Base-by-base conservation (phyloP, 2,113 vertebrate species). In the Megaleporinus macrocephalus region DNA sequence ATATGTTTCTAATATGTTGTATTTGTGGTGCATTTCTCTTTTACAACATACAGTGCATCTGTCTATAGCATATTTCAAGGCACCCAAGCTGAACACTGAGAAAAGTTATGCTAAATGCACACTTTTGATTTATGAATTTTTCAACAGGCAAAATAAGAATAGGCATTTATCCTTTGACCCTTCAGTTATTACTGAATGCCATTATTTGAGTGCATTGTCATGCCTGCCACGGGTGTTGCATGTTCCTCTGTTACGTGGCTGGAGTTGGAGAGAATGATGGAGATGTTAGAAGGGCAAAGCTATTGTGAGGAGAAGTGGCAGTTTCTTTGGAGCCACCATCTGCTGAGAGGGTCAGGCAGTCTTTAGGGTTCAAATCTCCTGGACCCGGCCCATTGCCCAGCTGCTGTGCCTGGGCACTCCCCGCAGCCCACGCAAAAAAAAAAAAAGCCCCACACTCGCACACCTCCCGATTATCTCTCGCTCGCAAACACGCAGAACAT, bases 331-430 rank as follows among this genome's bases (percentile, higher is more conserved):
- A 94, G 91, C 89, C 89, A 89, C 93, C 93, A 94, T 94, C 93
- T 94, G 93, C 90, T 90, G 83, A 91, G 91, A 92, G 92, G 93
- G 93, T 93, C 92, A 94, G 86, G 78, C 82, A 73, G 90, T 91
- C 91, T 91, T 91, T 91, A 91, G 89, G 93, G 88, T 90, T 93
- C 79, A 87, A 86, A 90, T 91, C 90, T 92, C 89, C 89, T 91
- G 91, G 88, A 93, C 90, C 83, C 80, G 86, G 91, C 92, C 92
- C 94, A 92, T 92, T 90, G 93, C 91, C 91, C 93, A 94, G 93
- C 93, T 94, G 93, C 92, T 87, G 89, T 92, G 84, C 86, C 77
- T 90, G 90, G 82, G 82, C 57, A 84, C 86, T 87, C 85, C 86
- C 76, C 88, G 26, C 47, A 76, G 68, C 73, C 83, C 79, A 79